Evolutionary conservation across 2,113 vertebrate genomes (phyloP), one percentile per base, ranked within the genome.

Genomic region (Phaethornis superciliosus): DNA sequence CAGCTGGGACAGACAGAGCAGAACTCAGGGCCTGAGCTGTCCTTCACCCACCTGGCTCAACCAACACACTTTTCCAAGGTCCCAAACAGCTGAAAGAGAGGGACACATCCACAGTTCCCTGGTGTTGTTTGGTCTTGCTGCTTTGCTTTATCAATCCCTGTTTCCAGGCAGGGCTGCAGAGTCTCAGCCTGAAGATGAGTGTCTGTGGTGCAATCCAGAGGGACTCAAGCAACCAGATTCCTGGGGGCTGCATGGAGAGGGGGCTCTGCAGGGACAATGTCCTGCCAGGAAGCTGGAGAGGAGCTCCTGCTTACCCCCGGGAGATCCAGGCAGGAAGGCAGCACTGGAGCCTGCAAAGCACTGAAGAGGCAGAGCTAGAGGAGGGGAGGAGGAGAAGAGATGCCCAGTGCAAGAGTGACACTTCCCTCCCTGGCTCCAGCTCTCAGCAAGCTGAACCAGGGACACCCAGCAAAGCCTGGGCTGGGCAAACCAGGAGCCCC

Each of bases 121-220:
- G 47, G 30, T 81, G 47, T 69, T 52, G 33, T 40, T 62, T 70
- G 76, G 60, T 15, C 89, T 84, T 54, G 37, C 75, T 74, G 32
- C 63, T 47, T 91, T 74, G 32, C 63, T 47, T 91, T 74, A 88
- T 79, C 84, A 89, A 22, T 68, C 65, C 52, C 60, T 59, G 56
- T 27, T 96, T 71, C 58, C 74, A 88, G 79, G 68, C 76, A 93
- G 72, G 37, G 81, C 46, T 95, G 88, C 68, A 81, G 40, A 40
- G 40, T 44, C 3, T 0, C 62, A 96, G 87, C 92, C 62, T 80
- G 80, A 92, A 95, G 87, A 55, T 13, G 72, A 81, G 52, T 37
- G 54, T 87, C 92, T 89, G 76, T 90, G 96, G 87, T 96, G 93
- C 94, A 96, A 90, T 88, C 95, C 91, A 94, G 85, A 89, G 94